Evolutionary conservation across 2,113 vertebrate genomes (phyloP).

Genomic region (Alethe castanea): DNA sequence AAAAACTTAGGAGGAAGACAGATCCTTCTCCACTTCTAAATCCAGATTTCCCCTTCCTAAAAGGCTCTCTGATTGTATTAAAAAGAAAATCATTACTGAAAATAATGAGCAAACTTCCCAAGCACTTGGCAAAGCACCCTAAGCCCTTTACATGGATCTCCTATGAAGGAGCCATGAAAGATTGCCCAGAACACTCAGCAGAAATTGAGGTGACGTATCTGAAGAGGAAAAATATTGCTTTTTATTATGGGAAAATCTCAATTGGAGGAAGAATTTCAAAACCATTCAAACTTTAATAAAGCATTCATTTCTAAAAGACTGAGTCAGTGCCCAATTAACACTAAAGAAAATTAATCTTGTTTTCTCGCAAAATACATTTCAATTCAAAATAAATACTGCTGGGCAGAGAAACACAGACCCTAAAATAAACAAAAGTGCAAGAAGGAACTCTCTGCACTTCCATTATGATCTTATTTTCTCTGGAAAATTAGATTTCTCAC

Average conservation of each 20-base stretch:
- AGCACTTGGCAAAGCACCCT: not conserved
- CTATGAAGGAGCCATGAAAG: not conserved
- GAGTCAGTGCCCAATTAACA: not conserved
- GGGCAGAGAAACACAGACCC: not conserved
- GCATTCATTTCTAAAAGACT: not conserved
- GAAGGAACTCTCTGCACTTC: not conserved
- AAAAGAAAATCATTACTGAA: not conserved
- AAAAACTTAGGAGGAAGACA: not conserved
- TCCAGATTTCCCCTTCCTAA: not conserved
- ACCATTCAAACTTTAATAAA: not conserved
- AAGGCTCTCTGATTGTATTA: not conserved
- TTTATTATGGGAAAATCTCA: not conserved
- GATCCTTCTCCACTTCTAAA: not conserved
- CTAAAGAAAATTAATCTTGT: not conserved
- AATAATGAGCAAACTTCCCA: not conserved
- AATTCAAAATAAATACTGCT: not conserved
- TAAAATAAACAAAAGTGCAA: not conserved
- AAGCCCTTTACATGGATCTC: not conserved
- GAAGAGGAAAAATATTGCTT: not conserved
- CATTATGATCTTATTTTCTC: not conserved
- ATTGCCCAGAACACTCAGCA: not conserved
- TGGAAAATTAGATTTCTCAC: not conserved
- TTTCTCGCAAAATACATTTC: not conserved
- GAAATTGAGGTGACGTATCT: not conserved
- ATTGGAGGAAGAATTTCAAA: not conserved